Evolutionary conservation across 2,797 vertebrate species (phyloP), one percentile per base, ranked within the genome.

Genomic region (Danio albolineatus): DNA sequence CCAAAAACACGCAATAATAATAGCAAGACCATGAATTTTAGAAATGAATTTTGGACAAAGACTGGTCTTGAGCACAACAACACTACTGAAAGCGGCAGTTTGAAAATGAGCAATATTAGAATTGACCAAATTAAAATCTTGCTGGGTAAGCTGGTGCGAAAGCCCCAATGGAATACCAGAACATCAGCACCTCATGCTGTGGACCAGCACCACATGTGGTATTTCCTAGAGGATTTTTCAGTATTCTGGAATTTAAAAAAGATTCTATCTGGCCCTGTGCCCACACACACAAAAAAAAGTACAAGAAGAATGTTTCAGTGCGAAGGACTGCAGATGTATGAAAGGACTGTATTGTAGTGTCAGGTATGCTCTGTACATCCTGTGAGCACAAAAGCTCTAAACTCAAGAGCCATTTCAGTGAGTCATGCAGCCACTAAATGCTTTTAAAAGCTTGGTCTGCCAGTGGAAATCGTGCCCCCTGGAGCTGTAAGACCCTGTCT

Each of bases 401-500:
- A 69, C 75, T 77, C 64, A 77, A 67, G 28, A 39, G 64, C 64
- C 41, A 59, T 77, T 77, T 49, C 43, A 46, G 43, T 77, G 75
- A 77, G 64, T 69, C 64, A 69, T 77, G 64, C 12, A 46, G 43
- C 78, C 66, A 78, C 65, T 21, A 51, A 78, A 60, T 17, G 49
- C 62, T 78, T 70, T 70, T 21, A 51, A 70, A 70, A 70, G 76
- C 43, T 21, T 67, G 75, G n/a, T 49, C 28, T 70, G 17, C 43
- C 54, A 1, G 12, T 60, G 54, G 12, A 80, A 80, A 83, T 51
- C 46, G n/a, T 76, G 78, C 82, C 82, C 74, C 59, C 78, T 36
- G 66, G 82, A 80, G 73, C 69, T 60, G 62, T 80, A 64, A 76
- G 69, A 83, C 7, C 28, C 64, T 83, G 61, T 64, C 62, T 79